Evolutionary conservation across 2,113 vertebrate species (phyloP).

Genomic region (Fregata magnificens): DNA sequence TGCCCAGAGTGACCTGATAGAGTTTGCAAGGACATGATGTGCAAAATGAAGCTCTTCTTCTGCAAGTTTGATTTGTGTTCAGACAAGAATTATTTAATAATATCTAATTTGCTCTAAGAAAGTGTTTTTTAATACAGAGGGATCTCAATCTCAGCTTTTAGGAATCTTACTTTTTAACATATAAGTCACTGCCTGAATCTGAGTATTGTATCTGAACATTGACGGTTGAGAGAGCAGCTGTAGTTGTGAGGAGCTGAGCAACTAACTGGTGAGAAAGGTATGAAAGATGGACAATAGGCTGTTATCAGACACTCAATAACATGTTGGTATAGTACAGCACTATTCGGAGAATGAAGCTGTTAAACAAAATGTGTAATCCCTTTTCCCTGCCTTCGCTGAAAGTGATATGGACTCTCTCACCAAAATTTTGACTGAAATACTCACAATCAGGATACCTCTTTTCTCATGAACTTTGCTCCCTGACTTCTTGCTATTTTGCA

Average conservation of each 20-base stretch:
- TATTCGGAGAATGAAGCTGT: not conserved
- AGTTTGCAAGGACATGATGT: not conserved
- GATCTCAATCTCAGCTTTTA: not conserved
- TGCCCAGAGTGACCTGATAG: not conserved
- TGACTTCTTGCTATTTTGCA: not conserved
- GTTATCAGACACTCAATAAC: not conserved
- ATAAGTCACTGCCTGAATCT: not conserved
- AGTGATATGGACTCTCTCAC: not conserved
- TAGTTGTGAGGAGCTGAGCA: not conserved
- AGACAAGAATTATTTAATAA: not conserved
- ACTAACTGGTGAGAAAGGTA: not conserved
- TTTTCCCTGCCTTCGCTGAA: not conserved
- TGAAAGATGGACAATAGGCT: not conserved
- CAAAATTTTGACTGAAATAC: not conserved
- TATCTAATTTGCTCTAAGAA: not conserved
- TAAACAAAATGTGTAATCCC: not conserved
- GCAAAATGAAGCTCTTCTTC: not conserved
- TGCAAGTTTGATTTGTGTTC: not conserved
- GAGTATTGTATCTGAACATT: not conserved
- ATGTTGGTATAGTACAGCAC: not conserved
- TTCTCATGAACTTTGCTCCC: not conserved
- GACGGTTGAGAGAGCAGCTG: not conserved
- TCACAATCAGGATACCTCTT: not conserved
- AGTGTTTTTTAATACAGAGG: not conserved
- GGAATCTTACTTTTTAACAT: not conserved